A percentile compares a stretch with the other conserved stretches of the same genome.
phyloP scores from a whole-genome alignment of 2,888 invertebrate genomes.

The Hipparchia sbordonii region DNA sequence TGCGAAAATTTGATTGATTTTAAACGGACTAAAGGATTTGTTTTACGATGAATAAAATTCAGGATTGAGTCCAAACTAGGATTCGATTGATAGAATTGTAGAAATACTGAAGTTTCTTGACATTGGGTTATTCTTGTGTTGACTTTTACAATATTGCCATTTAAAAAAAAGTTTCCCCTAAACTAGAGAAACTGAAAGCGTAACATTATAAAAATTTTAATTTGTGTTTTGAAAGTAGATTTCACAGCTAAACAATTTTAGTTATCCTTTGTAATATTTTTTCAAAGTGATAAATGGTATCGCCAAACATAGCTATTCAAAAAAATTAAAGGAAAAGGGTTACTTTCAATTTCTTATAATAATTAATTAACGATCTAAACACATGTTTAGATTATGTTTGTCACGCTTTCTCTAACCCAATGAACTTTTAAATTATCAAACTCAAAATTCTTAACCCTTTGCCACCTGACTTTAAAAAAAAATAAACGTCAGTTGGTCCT shows the following conservation, averaged over 20 bases:
- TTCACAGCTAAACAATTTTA: background rate
- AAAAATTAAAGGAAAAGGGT: slow-evolving; percentile 41
- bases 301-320: background rate
- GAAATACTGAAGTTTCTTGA: background rate
- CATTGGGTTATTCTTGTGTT: too few relatives aligned
- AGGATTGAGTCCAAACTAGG: background rate
- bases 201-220: too few relatives aligned
- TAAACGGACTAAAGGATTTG: background rate
- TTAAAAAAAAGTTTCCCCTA: too few relatives aligned
- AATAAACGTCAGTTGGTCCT: slow-evolving; percentile 72
- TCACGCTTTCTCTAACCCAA: slow-evolving; percentile 74
- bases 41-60: background rate
- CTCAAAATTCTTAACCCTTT: slow-evolving; percentile 58
- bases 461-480: slow-evolving; percentile 70
- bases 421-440: slow-evolving; percentile 63
- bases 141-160: too few relatives aligned
- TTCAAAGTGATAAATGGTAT: slow-evolving; percentile 8
- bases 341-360: slow-evolving; percentile 79
- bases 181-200: too few relatives aligned
- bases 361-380: slow-evolving; percentile 78
- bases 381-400: slow-evolving; percentile 77
- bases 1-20: slow-evolving; percentile 16
- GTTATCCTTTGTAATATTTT: background rate
- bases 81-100: too few relatives aligned
- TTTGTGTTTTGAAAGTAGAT: background rate